Percentiles rank a stretch among this genome's conserved stretches.
Evolutionary conservation across 2,797 vertebrate genomes (phyloP).

Genomic region (Neoniphon sammara): DNA sequence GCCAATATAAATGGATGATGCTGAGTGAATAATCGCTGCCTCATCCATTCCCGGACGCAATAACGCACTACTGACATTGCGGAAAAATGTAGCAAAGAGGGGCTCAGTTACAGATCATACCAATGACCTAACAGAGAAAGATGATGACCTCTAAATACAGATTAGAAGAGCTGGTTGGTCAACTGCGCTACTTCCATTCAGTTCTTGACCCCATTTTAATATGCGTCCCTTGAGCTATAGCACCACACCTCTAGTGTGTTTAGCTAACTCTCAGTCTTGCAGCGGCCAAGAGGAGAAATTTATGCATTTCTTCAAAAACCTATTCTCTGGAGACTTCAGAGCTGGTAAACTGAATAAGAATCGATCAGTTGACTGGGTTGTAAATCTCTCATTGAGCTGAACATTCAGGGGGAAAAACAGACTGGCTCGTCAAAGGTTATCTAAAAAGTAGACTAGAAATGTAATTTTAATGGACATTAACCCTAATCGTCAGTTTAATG

Average conservation of each 20-base stretch:
- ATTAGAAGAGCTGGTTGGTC: constrained; percentile 15
- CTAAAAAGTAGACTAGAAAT: background rate
- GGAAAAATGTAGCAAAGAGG: constrained; percentile 26
- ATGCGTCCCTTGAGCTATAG: background rate
- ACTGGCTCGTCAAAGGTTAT: background rate
- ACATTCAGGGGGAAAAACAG: constrained; percentile 1
- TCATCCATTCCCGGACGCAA: constrained; percentile 73
- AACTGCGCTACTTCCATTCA: background rate
- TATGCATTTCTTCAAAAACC: constrained; percentile 10
- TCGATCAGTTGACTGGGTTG: constrained; percentile 47
- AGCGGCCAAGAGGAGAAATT: constrained; percentile 16
- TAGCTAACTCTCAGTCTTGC: background rate
- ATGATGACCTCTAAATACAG: constrained; percentile 13
- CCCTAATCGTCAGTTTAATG: background rate
- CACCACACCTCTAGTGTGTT: background rate
- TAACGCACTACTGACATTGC: constrained; percentile 49
- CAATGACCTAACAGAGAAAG: constrained; percentile 23
- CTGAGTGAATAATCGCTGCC: constrained; percentile 75
- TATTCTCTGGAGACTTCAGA: constrained; percentile 26
- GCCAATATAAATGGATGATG: constrained; percentile 75
- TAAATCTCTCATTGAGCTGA: constrained; percentile 47
- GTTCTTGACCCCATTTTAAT: background rate
- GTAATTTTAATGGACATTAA: constrained; percentile 5
- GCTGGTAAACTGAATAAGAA: constrained; percentile 55
- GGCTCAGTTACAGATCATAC: constrained; percentile 37